phyloP scores from a whole-genome alignment of 2,113 vertebrate genomes.

The Phalacrocorax aristotelis region DNA sequence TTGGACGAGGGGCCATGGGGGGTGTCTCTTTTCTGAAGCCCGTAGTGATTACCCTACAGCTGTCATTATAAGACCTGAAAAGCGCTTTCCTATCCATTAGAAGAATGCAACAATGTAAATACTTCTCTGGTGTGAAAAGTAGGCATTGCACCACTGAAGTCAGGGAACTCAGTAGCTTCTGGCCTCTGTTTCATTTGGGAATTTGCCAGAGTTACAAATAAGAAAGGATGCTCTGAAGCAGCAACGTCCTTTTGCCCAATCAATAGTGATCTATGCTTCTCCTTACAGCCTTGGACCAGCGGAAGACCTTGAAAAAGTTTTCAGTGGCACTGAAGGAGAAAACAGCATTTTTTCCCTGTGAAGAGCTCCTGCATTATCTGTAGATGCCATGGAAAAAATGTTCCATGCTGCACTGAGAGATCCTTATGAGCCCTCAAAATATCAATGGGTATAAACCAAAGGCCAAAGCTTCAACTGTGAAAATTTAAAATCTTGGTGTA shows the following conservation, averaged over 20 bases:
- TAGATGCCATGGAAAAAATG: background rate
- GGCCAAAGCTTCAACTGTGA: background rate
- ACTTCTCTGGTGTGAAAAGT: background rate
- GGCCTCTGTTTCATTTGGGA: background rate
- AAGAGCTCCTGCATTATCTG: background rate
- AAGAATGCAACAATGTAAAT: background rate
- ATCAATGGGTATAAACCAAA: background rate
- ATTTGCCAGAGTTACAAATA: background rate
- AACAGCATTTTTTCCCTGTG: slow-evolving; percentile 62
- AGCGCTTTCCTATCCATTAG: background rate
- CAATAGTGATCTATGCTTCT: background rate
- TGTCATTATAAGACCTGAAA: background rate
- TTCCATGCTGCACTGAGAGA: background rate
- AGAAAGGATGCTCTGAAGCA: background rate
- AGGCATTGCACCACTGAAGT: background rate
- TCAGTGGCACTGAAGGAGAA: slow-evolving; percentile 49
- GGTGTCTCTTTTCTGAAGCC: background rate
- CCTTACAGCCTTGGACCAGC: slow-evolving; percentile 2
- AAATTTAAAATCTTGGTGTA: background rate
- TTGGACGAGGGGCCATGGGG: background rate
- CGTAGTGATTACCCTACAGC: background rate
- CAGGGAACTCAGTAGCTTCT: background rate
- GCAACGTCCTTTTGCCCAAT: background rate
- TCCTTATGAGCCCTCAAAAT: background rate
- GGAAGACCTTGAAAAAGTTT: slow-evolving; percentile 18